phyloP scores from a whole-genome alignment of 2,797 vertebrate genomes.

The Petrocephalus schoutedeni region DNA sequence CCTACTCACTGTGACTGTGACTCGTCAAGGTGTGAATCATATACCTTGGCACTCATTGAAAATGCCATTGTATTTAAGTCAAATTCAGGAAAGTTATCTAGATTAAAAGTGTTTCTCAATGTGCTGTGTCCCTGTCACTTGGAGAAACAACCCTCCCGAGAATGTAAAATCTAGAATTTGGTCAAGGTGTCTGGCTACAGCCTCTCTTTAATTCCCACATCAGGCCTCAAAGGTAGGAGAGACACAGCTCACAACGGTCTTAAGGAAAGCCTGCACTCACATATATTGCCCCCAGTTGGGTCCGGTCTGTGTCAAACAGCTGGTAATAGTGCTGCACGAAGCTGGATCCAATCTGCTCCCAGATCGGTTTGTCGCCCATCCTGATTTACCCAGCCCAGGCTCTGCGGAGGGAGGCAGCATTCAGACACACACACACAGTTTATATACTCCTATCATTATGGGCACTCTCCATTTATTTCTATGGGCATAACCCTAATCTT shows the following conservation, averaged over 20 bases:
- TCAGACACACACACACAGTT: not conserved
- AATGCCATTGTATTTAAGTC: not conserved
- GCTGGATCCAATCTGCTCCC: constrained; percentile 98
- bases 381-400: constrained; percentile 80
- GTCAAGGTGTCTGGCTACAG: not conserved
- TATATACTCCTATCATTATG: too few species aligned
- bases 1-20: not conserved
- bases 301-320: constrained; percentile 89
- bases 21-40: not conserved
- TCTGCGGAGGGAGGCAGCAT: constrained; percentile 46
- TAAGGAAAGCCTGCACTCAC: constrained; percentile 64
- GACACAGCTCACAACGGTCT: not conserved
- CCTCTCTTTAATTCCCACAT: not conserved
- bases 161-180: not conserved
- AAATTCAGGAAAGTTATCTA: not conserved
- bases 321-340: constrained; percentile 97
- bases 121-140: not conserved
- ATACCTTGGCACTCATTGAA: not conserved
- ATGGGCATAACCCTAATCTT: too few species aligned
- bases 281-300: constrained; percentile 90
- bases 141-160: not conserved
- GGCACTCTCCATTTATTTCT: too few species aligned
- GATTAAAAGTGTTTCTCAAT: not conserved
- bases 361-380: constrained; percentile 95
- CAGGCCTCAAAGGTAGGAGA: not conserved